Base-by-base conservation (phyloP, 1,140 invertebrate species). In the Anastrepha ludens region DNA sequence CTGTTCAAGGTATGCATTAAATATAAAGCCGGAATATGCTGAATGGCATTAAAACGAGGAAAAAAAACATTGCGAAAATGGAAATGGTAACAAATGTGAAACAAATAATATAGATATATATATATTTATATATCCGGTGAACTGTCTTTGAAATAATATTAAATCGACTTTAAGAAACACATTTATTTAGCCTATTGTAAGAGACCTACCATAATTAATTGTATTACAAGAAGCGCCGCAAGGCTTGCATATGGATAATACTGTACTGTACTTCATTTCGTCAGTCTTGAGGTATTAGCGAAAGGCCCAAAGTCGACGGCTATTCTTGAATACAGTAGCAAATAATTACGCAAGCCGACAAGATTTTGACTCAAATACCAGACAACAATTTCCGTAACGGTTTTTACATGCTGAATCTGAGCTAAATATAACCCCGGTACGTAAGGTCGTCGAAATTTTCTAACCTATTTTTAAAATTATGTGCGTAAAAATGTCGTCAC, bases 101-200 rank as follows among this genome's bases (percentile, higher is more conserved):
- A 41, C 70, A 50, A 17, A 74, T 74, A 74, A 74, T 15, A 44
- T 11, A 70, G 41, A 74, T 74, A 15, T 47, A 74, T 8, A 15
- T 44, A 50, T 74, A 15, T 74, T 47, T 5, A 13, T 85, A 59
- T 85, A 13, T 47, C 78, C 44, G 55, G 41, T 47, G n/a, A 85
- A 85, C 20, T 20, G 17, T 55, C 50, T 55, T 20, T 17, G 20
- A 85, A 50, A n/a, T 20, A 85, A 85, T 55, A 11, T 55, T 29
- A 85, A 50, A 85, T 41, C 65, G 29, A 29, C 65, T 67, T 67
- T 39, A 67, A 67, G 65, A 67, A 67, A 67, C 65, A 67, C 41
- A 70, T 39, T 70, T 13, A 70, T 20, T 41, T 70, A 70, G 3
- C 29, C n/a, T 47, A 74, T n/a, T n/a, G 13, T 47, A 74, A 70